Conservation (phyloP, 2,888 invertebrate species). For the Drosophila birchii region DNA sequence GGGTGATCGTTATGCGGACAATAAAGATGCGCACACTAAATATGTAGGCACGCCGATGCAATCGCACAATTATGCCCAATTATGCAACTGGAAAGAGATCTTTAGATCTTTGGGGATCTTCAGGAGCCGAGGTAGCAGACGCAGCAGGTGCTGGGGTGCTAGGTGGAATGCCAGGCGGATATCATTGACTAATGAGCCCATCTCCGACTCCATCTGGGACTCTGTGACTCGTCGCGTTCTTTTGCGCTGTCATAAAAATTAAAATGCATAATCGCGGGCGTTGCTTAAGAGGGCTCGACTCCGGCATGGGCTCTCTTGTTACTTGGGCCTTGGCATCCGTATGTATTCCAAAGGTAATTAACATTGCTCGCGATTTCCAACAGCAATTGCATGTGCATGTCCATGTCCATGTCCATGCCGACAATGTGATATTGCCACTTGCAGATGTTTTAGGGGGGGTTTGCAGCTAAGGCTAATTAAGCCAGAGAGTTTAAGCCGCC, state of each 20-base stretch:
- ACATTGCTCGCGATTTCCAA: constrained; percentile 47
- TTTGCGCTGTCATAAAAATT: constrained; percentile 56
- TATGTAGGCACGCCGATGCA: constrained; percentile 59
- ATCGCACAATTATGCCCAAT: constrained; percentile 76
- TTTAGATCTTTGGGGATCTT: neutral
- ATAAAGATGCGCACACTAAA: constrained; percentile 49
- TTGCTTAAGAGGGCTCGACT: constrained; percentile 24
- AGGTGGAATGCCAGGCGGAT: constrained; percentile 59
- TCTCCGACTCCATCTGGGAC: constrained; percentile 11
- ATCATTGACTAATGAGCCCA: constrained; percentile 74
- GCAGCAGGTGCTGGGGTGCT: constrained; percentile 47
- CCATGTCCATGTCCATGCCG: constrained; percentile 49
- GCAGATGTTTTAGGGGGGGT: constrained; percentile 30
- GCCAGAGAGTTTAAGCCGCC: constrained; percentile 41
- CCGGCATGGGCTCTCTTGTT: constrained; percentile 14
- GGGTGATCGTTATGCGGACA: constrained; percentile 48
- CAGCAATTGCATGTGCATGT: constrained; percentile 41
- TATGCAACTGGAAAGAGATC: constrained; percentile 63
- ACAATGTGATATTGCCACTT: constrained; percentile 51
- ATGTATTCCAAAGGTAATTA: constrained; percentile 44
- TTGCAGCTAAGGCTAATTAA: constrained; percentile 60
- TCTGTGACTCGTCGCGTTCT: constrained; percentile 12
- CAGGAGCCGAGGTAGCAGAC: neutral
- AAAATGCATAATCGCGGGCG: constrained; percentile 58
- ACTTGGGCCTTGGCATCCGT: constrained; percentile 4